Percentiles rank a stretch among this genome's conserved stretches.
Conservation (phyloP, 1,140 invertebrate genomes). For the Apocrypta bakeri region DNA sequence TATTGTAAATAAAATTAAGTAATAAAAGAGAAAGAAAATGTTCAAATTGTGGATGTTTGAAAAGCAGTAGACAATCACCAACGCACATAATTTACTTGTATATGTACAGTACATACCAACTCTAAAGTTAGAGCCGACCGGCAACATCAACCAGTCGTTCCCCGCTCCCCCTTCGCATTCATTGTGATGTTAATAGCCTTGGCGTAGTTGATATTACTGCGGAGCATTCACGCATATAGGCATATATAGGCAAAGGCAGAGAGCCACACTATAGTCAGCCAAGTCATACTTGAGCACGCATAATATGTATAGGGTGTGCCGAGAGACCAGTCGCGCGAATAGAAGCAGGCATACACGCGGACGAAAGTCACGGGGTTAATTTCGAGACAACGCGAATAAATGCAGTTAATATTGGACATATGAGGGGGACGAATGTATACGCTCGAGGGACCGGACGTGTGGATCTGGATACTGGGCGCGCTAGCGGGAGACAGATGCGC, state of each 20-base stretch:
- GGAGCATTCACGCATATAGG: not conserved
- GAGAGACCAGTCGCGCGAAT: not conserved
- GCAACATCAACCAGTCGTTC: not conserved
- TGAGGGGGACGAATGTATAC: constrained; percentile 51
- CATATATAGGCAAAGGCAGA: too few relatives aligned
- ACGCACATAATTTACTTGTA: not conserved
- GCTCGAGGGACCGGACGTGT: constrained; percentile 14
- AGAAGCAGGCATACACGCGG: constrained; percentile 59
- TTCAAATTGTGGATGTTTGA: too few relatives aligned
- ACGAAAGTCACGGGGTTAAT: constrained; percentile 70
- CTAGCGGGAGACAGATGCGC: constrained; percentile 8
- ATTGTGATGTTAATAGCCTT: constrained; percentile 66
- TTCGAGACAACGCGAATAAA: constrained; percentile 70
- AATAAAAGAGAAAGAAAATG: too few relatives aligned
- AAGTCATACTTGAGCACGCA: not conserved
- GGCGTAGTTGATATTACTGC: constrained; percentile 63
- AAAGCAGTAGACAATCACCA: not conserved
- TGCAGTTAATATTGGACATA: constrained; percentile 72
- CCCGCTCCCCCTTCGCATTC: constrained; percentile 20
- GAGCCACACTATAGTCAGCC: not conserved
- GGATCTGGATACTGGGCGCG: too few relatives aligned
- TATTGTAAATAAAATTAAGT: too few relatives aligned
- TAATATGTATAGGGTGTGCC: not conserved
- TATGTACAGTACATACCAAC: not conserved
- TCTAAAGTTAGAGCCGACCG: not conserved